phyloP scores from a whole-genome alignment of 2,113 vertebrate genomes.

The Ammodytes marinus region DNA sequence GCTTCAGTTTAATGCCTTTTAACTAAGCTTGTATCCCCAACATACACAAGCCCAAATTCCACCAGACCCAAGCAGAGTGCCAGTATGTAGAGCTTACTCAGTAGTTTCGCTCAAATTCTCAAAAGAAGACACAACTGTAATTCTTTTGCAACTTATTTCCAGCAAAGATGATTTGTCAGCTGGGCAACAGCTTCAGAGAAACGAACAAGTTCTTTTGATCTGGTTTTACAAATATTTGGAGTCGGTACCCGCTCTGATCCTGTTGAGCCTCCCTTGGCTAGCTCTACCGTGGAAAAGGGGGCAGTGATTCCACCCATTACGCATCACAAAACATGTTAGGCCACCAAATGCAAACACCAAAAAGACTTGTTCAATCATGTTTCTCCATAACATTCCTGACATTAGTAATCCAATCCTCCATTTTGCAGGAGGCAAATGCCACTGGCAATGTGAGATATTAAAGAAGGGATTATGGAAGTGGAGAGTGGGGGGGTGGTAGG shows the following conservation, averaged over 20 bases:
- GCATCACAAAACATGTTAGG: constrained; percentile 37
- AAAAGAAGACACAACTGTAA: constrained; percentile 40
- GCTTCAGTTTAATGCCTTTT: constrained; percentile 59
- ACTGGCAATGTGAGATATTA: constrained; percentile 71
- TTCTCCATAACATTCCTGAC: constrained; percentile 59
- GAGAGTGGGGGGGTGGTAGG: constrained; percentile 35
- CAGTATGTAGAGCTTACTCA: constrained; percentile 49
- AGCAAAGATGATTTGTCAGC: constrained; percentile 63
- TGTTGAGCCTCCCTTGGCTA: constrained; percentile 30
- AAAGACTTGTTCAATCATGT: constrained; percentile 63
- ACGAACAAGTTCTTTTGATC: constrained; percentile 47
- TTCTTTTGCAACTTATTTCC: constrained; percentile 53
- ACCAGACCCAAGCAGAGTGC: constrained; percentile 34
- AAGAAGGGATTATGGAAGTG: constrained; percentile 72
- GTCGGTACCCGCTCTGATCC: constrained; percentile 38
- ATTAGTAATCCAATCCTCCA: constrained; percentile 65
- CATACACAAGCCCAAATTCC: constrained; percentile 50
- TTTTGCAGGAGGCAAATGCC: constrained; percentile 64
- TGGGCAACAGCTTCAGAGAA: constrained; percentile 54
- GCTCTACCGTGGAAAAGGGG: background rate
- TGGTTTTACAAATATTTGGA: constrained; percentile 34
- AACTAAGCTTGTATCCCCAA: constrained; percentile 57
- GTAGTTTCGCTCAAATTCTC: constrained; percentile 30
- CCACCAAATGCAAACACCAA: constrained; percentile 38
- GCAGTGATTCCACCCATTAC: constrained; percentile 29